Percentiles rank a stretch among this genome's conserved stretches.
phyloP scores from a whole-genome alignment of 2,888 invertebrate genomes.

The Eupithecia tripunctaria region DNA sequence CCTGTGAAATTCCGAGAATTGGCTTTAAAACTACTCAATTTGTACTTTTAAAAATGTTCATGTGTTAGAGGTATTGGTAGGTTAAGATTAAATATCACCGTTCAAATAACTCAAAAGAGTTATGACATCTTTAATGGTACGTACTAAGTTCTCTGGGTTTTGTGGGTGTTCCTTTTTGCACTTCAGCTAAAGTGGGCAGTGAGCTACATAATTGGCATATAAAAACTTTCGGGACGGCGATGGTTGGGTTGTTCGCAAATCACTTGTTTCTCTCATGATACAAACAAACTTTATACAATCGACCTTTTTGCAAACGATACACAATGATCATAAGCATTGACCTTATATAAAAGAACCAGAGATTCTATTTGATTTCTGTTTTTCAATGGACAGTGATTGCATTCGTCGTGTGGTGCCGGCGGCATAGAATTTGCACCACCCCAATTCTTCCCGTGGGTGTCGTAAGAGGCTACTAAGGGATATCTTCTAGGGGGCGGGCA shows the following conservation, averaged over 20 bases:
- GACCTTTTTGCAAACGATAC: background rate
- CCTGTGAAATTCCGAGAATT: background rate
- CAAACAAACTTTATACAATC: constrained; percentile 3
- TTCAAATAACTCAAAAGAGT: background rate
- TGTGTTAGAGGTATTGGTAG: background rate
- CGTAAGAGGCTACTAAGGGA: too few relatives aligned
- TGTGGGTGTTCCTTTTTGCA: background rate
- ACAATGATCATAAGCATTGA: background rate
- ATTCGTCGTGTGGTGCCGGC: too few relatives aligned
- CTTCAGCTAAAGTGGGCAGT: background rate
- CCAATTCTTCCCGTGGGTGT: too few relatives aligned
- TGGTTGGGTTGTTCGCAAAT: constrained; percentile 38
- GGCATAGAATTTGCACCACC: too few relatives aligned
- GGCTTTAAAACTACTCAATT: background rate
- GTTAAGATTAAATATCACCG: background rate
- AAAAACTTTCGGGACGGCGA: constrained; percentile 24
- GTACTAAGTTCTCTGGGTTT: background rate
- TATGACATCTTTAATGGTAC: background rate
- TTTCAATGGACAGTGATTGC: background rate
- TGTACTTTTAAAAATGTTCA: background rate
- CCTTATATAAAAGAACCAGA: background rate
- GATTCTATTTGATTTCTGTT: background rate
- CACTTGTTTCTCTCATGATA: constrained; percentile 19
- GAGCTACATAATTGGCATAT: constrained; percentile 13
- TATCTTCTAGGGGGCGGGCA: too few relatives aligned